Percentiles rank a stretch among this genome's conserved stretches.
These are phyloP conservation scores for Merodon equestris DNA, from an alignment of 2,888 invertebrate genomes.

Conservation along the genomic window DNA sequence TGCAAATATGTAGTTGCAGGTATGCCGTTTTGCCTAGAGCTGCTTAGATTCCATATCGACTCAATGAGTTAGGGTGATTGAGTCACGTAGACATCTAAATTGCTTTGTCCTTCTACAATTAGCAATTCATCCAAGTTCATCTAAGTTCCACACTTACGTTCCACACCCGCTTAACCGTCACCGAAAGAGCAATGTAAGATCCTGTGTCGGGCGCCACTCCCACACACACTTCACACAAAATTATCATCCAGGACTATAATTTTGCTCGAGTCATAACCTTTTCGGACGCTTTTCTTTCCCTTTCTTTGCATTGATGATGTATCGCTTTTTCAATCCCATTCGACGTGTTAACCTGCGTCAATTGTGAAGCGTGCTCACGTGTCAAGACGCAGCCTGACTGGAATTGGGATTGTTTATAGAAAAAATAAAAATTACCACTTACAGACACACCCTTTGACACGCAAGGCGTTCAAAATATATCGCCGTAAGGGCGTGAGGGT, in stretches of 20 bases:
- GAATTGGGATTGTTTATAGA: conserved; percentile 49
- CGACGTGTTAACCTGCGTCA: conserved; percentile 54
- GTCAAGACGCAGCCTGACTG: conserved; percentile 58
- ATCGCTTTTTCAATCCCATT: conserved; percentile 62
- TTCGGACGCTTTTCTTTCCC: conserved; percentile 57
- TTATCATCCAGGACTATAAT: conserved; percentile 50
- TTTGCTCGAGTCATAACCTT: conserved; percentile 51
- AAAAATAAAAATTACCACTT: conserved; percentile 65
- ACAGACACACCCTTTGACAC: conserved; percentile 65
- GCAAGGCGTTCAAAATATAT: conserved; percentile 14
- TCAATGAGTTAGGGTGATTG: too few relatives aligned
- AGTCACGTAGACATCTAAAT: too few relatives aligned
- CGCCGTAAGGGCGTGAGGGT: conserved; percentile 15
- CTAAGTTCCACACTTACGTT: conserved; percentile 5
- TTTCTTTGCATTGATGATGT: conserved; percentile 61
- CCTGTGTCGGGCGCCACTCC: conserved; percentile 40
- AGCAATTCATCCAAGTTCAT: neutral
- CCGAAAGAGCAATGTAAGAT: conserved; percentile 42
- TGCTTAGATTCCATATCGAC: too few relatives aligned
- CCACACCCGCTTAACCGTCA: conserved; percentile 12
- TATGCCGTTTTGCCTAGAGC: too few relatives aligned
- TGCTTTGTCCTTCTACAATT: too few relatives aligned
- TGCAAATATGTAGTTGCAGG: too few relatives aligned
- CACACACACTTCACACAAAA: conserved; percentile 48
- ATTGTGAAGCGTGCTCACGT: conserved; percentile 59